These are phyloP conservation scores for Lottia scabra DNA, from an alignment of 2,888 invertebrate genomes.

Conservation along the genomic window DNA sequence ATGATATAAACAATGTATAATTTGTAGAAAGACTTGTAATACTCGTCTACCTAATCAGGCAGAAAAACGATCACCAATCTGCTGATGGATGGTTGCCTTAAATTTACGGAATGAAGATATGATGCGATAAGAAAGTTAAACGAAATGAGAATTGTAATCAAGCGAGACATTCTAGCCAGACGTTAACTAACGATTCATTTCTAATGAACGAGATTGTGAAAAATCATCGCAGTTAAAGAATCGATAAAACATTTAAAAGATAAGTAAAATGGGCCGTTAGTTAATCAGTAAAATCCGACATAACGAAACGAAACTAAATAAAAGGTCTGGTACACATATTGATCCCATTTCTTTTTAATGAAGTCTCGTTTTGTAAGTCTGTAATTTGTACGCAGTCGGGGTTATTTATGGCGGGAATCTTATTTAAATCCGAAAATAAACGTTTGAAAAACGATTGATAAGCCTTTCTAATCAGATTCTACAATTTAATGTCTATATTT, in stretches of 20 bases:
- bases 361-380: neutral
- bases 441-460: too few relatives aligned
- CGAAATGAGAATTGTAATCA: conserved; percentile 4
- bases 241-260: neutral
- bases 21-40: neutral
- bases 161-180: neutral
- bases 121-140: neutral
- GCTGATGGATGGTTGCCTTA: neutral
- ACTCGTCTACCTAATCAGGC: neutral
- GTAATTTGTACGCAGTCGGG: neutral
- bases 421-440: neutral
- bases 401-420: neutral
- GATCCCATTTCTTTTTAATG: neutral
- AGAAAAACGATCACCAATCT: neutral
- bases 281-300: neutral
- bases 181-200: neutral
- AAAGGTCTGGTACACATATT: neutral
- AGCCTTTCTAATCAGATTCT: too few relatives aligned
- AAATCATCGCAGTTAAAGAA: neutral
- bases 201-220: neutral
- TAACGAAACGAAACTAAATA: neutral
- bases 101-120: neutral
- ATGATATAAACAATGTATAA: neutral
- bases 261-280: neutral
- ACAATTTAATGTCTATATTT: too few relatives aligned